phyloP scores from a whole-genome alignment of 2,888 invertebrate species.

The Mesoligia furuncula region DNA sequence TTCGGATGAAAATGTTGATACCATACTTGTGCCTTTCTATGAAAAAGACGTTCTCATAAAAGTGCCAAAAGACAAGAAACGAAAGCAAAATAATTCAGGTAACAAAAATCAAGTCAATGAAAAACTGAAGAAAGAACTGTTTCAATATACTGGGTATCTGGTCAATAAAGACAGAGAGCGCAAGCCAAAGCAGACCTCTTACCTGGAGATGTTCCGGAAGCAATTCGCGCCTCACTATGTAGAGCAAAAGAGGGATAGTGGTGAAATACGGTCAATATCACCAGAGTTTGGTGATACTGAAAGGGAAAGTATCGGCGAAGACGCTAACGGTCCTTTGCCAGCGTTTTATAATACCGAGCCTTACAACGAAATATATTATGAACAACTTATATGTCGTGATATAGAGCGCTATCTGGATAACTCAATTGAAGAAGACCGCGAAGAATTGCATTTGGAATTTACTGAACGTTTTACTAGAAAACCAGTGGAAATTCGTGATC shows the following conservation, averaged over 20 bases:
- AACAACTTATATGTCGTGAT: slow-evolving; percentile 79
- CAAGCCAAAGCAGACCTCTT: slow-evolving; percentile 74
- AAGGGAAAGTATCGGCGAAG: slow-evolving; percentile 82
- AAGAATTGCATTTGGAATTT: slow-evolving; percentile 69
- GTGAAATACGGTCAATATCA: slow-evolving; percentile 83
- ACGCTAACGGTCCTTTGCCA: slow-evolving; percentile 65
- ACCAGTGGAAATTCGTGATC: slow-evolving; percentile 65
- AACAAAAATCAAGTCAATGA: slow-evolving; percentile 64
- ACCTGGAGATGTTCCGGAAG: slow-evolving; percentile 85
- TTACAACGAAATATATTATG: slow-evolving; percentile 87
- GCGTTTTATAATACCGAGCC: slow-evolving; percentile 85
- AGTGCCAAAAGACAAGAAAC: slow-evolving; percentile 79
- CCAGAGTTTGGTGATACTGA: slow-evolving; percentile 87
- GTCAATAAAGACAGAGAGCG: slow-evolving; percentile 77
- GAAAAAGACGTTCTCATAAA: slow-evolving; percentile 87
- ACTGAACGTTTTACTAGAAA: slow-evolving; percentile 68
- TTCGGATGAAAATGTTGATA: slow-evolving; percentile 80
- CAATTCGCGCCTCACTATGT: slow-evolving; percentile 73
- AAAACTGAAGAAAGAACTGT: slow-evolving; percentile 66
- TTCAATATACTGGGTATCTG: slow-evolving; percentile 75
- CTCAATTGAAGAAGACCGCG: slow-evolving; percentile 78
- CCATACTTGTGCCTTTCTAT: slow-evolving; percentile 87
- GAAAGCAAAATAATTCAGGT: slow-evolving; percentile 64
- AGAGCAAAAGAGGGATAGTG: slow-evolving; percentile 63
- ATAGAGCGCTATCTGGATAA: slow-evolving; percentile 74